phyloP scores from a whole-genome alignment of 1,140 invertebrate species.

The Oncopodura yosiiana region DNA sequence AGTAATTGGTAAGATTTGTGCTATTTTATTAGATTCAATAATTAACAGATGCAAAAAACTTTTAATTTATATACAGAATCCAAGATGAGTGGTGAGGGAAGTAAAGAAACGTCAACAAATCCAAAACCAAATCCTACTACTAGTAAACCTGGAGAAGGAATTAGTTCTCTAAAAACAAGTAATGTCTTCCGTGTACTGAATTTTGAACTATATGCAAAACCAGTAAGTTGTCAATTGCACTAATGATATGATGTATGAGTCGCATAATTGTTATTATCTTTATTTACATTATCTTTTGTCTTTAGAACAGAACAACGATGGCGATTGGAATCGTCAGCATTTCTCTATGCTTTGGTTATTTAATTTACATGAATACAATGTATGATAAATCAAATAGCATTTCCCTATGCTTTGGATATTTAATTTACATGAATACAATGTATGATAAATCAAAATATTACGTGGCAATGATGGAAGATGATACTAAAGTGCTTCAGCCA shows the following conservation, averaged over 20 bases:
- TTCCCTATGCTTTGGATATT: slow-evolving; percentile 59
- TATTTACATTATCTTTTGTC: slow-evolving; percentile 37
- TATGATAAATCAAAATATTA: slow-evolving; percentile 67
- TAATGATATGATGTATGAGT: background rate
- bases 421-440: slow-evolving; percentile 66
- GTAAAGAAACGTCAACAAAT: too few species aligned
- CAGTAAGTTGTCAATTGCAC: slow-evolving; percentile 49
- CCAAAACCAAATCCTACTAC: too few species aligned
- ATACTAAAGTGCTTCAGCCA: slow-evolving; percentile 58
- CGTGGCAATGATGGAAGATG: slow-evolving; percentile 60
- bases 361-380: slow-evolving; percentile 66
- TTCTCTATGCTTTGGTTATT: slow-evolving; percentile 53
- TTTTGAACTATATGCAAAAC: slow-evolving; percentile 71
- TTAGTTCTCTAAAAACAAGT: slow-evolving; percentile 58
- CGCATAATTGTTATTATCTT: background rate
- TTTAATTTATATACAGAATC: too few species aligned
- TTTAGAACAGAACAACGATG: slow-evolving; percentile 73
- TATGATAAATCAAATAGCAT: slow-evolving; percentile 63
- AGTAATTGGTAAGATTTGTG: too few species aligned
- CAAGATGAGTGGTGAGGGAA: too few species aligned
- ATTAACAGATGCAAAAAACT: too few species aligned
- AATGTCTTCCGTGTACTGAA: slow-evolving; percentile 62
- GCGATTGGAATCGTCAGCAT: slow-evolving; percentile 58
- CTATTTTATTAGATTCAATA: too few species aligned
- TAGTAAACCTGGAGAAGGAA: slow-evolving; percentile 65